These are phyloP conservation scores for Drosophila picticornis DNA, from an alignment of 2,888 invertebrate genomes.

Conservation along the genomic window DNA sequence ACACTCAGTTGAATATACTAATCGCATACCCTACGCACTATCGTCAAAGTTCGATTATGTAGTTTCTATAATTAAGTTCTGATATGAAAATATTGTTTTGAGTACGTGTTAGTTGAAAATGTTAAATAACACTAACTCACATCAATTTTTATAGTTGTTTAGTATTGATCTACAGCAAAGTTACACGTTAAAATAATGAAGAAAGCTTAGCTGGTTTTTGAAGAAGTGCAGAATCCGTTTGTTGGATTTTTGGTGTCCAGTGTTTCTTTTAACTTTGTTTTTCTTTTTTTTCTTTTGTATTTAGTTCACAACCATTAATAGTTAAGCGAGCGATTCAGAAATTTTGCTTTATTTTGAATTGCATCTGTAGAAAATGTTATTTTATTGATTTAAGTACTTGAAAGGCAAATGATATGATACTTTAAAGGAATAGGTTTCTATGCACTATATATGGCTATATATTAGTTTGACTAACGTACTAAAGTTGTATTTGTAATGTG, in stretches of 20 bases:
- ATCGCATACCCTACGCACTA: conserved; percentile 2
- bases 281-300: neutral
- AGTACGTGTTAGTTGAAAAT: neutral
- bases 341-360: conserved; percentile 23
- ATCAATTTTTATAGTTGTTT: conserved; percentile 3
- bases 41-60: conserved; percentile 11
- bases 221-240: conserved; percentile 16
- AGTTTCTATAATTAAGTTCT: conserved; percentile 18
- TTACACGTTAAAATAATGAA: conserved; percentile 16
- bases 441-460: conserved; percentile 13
- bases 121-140: neutral
- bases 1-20: conserved; percentile 11
- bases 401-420: conserved; percentile 59
- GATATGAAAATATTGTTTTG: conserved; percentile 42
- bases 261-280: conserved; percentile 12
- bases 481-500: conserved; percentile 9
- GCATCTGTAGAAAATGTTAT: conserved; percentile 30
- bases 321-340: conserved; percentile 84
- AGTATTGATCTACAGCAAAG: conserved; percentile 30
- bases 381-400: conserved; percentile 17
- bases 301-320: conserved; percentile 83
- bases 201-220: conserved; percentile 29
- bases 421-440: conserved; percentile 30
- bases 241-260: neutral
- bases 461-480: conserved; percentile 14